Base-by-base conservation (phyloP, 2,888 invertebrate species). In the Tupiocoris notatus region DNA sequence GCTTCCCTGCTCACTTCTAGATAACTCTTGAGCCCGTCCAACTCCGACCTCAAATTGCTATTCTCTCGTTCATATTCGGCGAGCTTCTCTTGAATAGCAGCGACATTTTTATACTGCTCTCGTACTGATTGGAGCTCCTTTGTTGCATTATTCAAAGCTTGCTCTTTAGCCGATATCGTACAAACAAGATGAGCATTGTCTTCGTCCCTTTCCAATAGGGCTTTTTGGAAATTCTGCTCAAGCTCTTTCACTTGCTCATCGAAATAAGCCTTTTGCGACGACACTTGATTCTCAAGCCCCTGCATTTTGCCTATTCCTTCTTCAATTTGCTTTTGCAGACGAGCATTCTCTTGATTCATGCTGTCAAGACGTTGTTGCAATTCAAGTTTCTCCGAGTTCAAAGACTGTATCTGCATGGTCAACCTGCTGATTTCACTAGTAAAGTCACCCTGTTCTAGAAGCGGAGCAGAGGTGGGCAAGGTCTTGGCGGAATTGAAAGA, bases 11-110 rank as follows among this genome's bases (percentile, higher is more conserved):
- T 67, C 39, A 81, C 90, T 86, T 83, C 89, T 88, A 9, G 16
- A 23, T 67, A 90, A 90, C 77, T 91, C 88, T 84, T 90, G 90
- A 80, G 86, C 86, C 71, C 90, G 9, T 75, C 77, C 21, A 75
- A 61, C 25, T 77, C 77, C 6, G 54, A 71, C 24, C 63, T 56
- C 23, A 77, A 54, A 70, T 64, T 71, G 1, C 21, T 12, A 64
- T 65, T 77, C 58, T 77, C 77, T 20, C 75, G 59, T 54, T 67
- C n/a, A 58, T 9, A 67, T 20, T 67, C 67, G 16, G 16, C 17
- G 21, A 67, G n/a, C 57, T 67, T 67, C 1, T 20, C 56, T 56
- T 67, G 67, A 1, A 57, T 21, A 16, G 21, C 57, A 2, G 12
- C 22, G 17, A 67, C 57, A 24, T 57, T 67, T 57, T 56, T 57